Percentiles rank a stretch among this genome's conserved stretches.
These are phyloP conservation scores for Oreochromis aureus DNA, from an alignment of 2,113 vertebrate species.

Conservation along the genomic window DNA sequence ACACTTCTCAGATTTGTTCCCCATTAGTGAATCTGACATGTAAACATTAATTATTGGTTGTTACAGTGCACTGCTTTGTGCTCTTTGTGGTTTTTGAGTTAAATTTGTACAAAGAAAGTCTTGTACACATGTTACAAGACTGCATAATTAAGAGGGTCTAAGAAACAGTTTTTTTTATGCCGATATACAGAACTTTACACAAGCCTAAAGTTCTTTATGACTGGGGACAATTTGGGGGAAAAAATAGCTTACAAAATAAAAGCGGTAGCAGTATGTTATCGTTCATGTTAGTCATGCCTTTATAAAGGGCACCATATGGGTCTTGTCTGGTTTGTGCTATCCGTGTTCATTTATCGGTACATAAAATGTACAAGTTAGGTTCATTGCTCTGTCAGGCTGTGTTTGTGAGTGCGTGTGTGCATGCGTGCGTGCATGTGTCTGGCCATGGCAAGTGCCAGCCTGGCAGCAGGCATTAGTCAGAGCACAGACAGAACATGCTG, in stretches of 20 bases:
- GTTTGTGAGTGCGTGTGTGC: not conserved
- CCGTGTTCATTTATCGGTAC: not conserved
- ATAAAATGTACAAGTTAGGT: slow-evolving; percentile 27
- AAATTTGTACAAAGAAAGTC: not conserved
- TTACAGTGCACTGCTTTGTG: not conserved
- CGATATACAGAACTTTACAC: not conserved
- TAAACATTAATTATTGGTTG: not conserved
- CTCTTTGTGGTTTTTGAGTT: not conserved
- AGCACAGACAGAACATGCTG: slow-evolving; percentile 69
- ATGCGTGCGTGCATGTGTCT: not conserved
- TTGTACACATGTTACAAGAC: not conserved
- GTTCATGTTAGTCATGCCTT: not conserved
- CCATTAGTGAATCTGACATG: not conserved
- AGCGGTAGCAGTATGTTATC: not conserved
- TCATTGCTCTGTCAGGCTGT: slow-evolving; percentile 24
- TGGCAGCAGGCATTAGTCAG: slow-evolving; percentile 72
- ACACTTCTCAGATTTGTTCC: not conserved
- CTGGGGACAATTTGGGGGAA: not conserved
- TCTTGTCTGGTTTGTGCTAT: slow-evolving; percentile 19
- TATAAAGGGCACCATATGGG: slow-evolving; percentile 4
- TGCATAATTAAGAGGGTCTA: not conserved
- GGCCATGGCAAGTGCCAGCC: slow-evolving; percentile 53
- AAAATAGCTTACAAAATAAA: not conserved
- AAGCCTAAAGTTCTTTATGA: not conserved
- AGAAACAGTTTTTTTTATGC: not conserved